These are phyloP conservation scores for Contarinia nasturtii DNA, from an alignment of 1,140 invertebrate genomes.

Conservation along the genomic window DNA sequence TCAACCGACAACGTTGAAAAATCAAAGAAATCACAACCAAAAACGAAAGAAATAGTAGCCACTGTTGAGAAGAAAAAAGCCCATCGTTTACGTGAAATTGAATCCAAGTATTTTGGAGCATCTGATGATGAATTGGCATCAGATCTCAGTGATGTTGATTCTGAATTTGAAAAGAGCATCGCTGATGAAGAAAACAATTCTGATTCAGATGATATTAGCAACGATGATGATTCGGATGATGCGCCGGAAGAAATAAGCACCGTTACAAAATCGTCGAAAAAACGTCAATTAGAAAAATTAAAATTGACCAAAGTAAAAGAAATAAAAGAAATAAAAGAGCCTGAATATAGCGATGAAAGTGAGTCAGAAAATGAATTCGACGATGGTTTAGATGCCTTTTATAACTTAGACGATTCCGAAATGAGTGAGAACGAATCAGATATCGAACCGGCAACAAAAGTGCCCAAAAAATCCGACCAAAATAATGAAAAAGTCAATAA, in stretches of 20 bases:
- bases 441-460: conserved; percentile 4
- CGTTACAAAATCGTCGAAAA: conserved; percentile 8
- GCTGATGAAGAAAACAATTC: conserved; percentile 12
- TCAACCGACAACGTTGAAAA: conserved; percentile 11
- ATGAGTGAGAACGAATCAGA: conserved; percentile 7
- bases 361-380: conserved; percentile 9
- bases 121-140: conserved; percentile 4
- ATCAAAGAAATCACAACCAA: conserved; percentile 7
- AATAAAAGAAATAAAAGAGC: conserved; percentile 7
- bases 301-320: conserved; percentile 1
- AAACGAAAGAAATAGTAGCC: conserved; percentile 8
- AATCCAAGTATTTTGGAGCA: conserved; percentile 1
- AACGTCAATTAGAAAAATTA: conserved; percentile 8
- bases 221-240: conserved; percentile 7
- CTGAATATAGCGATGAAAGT: conserved; percentile 8
- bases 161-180: conserved; percentile 1
- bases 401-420: conserved; percentile 18
- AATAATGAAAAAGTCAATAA: conserved; percentile 9
- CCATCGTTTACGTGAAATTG: neutral
- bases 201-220: conserved; percentile 11
- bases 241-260: conserved; percentile 6
- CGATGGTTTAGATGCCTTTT: too few relatives aligned
- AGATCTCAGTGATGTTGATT: conserved; percentile 2
- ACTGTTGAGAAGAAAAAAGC: conserved; percentile 8
- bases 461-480: too few relatives aligned